A percentile compares a stretch with the other conserved stretches of the same genome.
Conservation (phyloP, 2,888 invertebrate species). For the Chaitophorus viminalis region DNA sequence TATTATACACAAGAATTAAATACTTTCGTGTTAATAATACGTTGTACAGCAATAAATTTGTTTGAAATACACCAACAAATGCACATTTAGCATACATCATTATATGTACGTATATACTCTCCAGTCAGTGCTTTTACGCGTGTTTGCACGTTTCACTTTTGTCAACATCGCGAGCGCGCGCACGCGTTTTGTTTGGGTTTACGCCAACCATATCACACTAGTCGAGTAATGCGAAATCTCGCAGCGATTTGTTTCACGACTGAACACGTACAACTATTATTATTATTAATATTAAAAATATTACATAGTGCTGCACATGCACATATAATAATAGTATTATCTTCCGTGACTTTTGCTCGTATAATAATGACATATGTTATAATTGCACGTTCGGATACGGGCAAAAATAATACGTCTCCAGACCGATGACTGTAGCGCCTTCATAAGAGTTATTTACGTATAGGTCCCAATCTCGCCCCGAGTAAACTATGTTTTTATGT, state of each 20-base stretch:
- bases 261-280: not conserved
- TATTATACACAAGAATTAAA: not conserved
- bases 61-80: not conserved
- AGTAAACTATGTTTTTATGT: slow-evolving; percentile 42
- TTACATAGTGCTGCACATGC: not conserved
- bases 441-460: slow-evolving; percentile 30
- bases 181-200: slow-evolving; percentile 51
- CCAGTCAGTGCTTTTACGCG: slow-evolving; percentile 24
- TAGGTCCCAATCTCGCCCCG: not conserved
- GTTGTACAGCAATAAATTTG: not conserved
- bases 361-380: not conserved
- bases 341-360: slow-evolving; percentile 21
- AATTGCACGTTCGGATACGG: slow-evolving; percentile 8
- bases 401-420: slow-evolving; percentile 20
- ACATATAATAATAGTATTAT: not conserved
- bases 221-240: not conserved
- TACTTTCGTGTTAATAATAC: not conserved
- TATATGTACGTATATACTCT: not conserved
- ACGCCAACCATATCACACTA: slow-evolving; percentile 33
- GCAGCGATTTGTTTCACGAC: slow-evolving; percentile 44
- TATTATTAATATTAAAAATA: not conserved
- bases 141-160: slow-evolving; percentile 25
- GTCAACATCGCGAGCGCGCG: slow-evolving; percentile 26
- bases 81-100: not conserved
- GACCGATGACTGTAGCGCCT: not conserved